Conservation (phyloP, 53 echinoderm and acorn worm species). For the Patiria pectinifera region DNA sequence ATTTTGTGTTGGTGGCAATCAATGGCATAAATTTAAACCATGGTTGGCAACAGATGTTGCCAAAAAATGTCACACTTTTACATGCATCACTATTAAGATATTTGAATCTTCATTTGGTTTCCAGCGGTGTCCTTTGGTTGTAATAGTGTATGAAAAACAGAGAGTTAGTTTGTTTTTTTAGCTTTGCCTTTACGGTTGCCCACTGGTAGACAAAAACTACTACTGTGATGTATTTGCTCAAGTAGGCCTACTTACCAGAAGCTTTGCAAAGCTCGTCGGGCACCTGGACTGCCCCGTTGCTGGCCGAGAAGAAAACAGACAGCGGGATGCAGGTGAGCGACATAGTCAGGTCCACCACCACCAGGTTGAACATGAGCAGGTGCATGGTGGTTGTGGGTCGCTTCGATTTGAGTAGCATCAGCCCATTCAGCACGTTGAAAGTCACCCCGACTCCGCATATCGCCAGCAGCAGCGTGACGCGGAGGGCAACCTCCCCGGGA, state of each 20-base stretch:
- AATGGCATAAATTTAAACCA: no score
- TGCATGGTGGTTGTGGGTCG: constrained; percentile 48
- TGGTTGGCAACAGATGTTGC: no score
- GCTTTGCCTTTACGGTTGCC: no score
- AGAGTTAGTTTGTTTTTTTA: no score
- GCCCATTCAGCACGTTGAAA: constrained; percentile 38
- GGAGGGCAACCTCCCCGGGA: constrained; percentile 11
- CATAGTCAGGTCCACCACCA: constrained; percentile 34
- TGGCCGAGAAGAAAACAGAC: constrained; percentile 26
- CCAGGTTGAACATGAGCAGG: constrained; percentile 39
- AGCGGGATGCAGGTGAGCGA: constrained; percentile 39
- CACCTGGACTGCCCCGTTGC: constrained; percentile 31
- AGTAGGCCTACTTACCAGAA: constrained; percentile 23
- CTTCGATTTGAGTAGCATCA: constrained; percentile 45
- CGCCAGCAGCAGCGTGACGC: constrained; percentile 5
- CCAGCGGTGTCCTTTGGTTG: no score
- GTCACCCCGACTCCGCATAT: constrained; percentile 13
- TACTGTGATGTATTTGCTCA: background rate
- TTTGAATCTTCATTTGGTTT: no score
- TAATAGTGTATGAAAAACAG: no score
- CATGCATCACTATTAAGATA: no score
- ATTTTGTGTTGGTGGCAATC: no score
- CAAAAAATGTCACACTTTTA: no score
- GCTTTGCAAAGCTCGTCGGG: constrained; percentile 40
- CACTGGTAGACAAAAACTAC: background rate